These are phyloP conservation scores for Mormyrus proboscirostris DNA, from an alignment of 2,797 vertebrate species.

Conservation along the genomic window DNA sequence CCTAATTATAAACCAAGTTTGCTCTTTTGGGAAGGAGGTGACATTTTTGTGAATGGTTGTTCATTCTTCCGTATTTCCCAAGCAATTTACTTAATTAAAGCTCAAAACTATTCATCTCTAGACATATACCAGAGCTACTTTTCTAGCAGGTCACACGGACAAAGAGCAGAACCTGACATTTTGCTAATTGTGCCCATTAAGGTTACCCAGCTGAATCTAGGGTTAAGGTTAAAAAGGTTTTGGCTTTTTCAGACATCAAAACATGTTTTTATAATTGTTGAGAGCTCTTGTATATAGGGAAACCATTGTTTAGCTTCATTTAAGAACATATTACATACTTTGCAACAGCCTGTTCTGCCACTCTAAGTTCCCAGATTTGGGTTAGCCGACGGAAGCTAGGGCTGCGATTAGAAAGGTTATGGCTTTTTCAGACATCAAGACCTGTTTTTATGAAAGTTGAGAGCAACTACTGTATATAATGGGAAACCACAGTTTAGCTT, in stretches of 20 bases:
- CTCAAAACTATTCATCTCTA: conserved; percentile 58
- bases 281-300: too few species aligned
- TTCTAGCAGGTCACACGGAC: conserved; percentile 51
- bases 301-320: background rate
- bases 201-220: background rate
- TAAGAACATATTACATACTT: background rate
- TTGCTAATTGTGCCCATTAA: conserved; percentile 67
- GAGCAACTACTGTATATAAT: too few species aligned
- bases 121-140: conserved; percentile 54
- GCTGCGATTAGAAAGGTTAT: background rate
- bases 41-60: conserved; percentile 49
- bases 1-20: conserved; percentile 34
- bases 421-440: background rate
- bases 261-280: background rate
- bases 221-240: background rate
- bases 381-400: background rate
- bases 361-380: background rate
- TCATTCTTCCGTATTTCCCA: conserved; percentile 43
- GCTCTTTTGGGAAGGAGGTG: conserved; percentile 29
- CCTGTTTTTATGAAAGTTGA: background rate
- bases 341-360: background rate
- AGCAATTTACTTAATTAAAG: conserved; percentile 55
- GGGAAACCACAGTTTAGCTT: background rate
- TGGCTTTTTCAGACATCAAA: background rate
- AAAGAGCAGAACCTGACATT: conserved; percentile 57